phyloP scores from a whole-genome alignment of 2,888 invertebrate species.

The Odontocolon sp. region DNA sequence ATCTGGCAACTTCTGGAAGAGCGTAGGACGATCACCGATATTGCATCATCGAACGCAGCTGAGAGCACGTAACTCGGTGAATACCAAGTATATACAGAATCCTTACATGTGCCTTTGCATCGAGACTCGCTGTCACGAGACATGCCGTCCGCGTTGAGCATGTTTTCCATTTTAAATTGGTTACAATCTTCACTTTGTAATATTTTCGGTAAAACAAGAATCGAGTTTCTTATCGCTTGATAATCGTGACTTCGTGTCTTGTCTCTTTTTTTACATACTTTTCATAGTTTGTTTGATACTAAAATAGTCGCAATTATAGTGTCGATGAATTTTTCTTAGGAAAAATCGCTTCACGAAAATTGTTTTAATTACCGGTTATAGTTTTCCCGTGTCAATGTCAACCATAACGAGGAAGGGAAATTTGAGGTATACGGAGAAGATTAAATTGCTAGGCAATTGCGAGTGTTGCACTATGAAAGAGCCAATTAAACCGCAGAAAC shows the following conservation, averaged over 20 bases:
- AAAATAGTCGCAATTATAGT: neutral
- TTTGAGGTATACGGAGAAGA: constrained; percentile 9
- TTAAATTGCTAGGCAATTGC: constrained; percentile 35
- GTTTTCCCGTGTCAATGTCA: constrained; percentile 41
- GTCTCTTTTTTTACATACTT: neutral
- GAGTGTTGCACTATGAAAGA: constrained; percentile 44
- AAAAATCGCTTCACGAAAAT: neutral
- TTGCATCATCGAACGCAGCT: constrained; percentile 58
- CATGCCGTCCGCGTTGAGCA: neutral
- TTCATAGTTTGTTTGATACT: neutral
- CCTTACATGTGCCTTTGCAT: constrained; percentile 29
- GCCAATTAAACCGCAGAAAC: constrained; percentile 75
- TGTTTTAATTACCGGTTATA: neutral
- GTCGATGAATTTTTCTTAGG: neutral
- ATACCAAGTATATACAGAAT: constrained; percentile 37
- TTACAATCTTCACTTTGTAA: neutral
- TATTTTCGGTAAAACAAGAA: neutral
- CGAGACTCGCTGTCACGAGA: neutral
- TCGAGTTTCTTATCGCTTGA: too few species aligned
- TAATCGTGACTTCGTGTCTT: neutral
- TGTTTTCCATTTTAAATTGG: constrained; percentile 1
- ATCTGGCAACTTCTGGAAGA: constrained; percentile 62
- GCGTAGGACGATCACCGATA: constrained; percentile 64
- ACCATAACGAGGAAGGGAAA: constrained; percentile 43
- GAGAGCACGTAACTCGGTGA: constrained; percentile 35